Conservation (phyloP, 2,888 invertebrate genomes). For the Mechanitis mazaeus region DNA sequence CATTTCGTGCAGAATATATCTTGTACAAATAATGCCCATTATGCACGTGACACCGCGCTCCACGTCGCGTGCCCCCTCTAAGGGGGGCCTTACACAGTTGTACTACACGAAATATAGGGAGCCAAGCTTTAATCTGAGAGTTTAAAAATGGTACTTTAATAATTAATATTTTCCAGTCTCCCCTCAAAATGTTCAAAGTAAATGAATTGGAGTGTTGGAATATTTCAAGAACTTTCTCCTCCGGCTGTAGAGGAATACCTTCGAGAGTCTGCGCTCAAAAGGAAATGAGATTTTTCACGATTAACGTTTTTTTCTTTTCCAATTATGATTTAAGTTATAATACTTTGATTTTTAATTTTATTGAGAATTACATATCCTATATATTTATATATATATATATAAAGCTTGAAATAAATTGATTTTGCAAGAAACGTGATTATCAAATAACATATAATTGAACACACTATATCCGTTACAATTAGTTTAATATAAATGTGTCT, state of each 20-base stretch:
- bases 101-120: slow-evolving; percentile 12
- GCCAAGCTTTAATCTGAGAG: slow-evolving; percentile 21
- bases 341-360: slow-evolving; percentile 4
- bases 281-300: slow-evolving; percentile 18
- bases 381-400: no score
- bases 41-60: not conserved
- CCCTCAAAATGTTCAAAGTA: slow-evolving; percentile 20
- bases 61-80: not conserved
- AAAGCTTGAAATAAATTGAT: no score
- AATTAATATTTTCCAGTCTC: slow-evolving; percentile 23
- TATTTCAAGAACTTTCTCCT: slow-evolving; percentile 16
- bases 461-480: no score
- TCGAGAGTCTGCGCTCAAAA: slow-evolving; percentile 15
- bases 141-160: slow-evolving; percentile 26
- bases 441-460: no score
- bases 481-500: no score
- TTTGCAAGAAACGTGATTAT: no score
- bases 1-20: no score
- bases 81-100: slow-evolving; percentile 8
- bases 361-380: no score
- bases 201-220: slow-evolving; percentile 18
- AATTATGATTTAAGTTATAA: slow-evolving; percentile 11
- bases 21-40: not conserved
- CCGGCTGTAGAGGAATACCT: slow-evolving; percentile 12
- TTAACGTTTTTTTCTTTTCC: slow-evolving; percentile 15